Conservation (phyloP, 2,888 invertebrate species). For the Papilio demoleus region DNA sequence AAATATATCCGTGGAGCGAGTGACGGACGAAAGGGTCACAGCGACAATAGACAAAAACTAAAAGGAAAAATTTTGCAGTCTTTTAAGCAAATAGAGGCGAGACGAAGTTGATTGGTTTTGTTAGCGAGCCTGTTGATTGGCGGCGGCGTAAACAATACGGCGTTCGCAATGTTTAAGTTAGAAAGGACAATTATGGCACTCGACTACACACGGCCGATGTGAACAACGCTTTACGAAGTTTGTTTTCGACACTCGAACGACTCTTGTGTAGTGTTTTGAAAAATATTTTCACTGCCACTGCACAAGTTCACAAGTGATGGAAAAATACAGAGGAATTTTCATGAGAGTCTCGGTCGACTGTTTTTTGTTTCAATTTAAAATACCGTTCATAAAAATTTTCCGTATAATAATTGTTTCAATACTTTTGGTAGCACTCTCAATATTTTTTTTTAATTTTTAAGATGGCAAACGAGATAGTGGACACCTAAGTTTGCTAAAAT, state of each 20-base stretch:
- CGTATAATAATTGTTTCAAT: not conserved
- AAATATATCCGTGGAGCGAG: constrained; percentile 83
- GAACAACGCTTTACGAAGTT: constrained; percentile 59
- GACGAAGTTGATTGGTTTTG: constrained; percentile 85
- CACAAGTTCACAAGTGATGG: constrained; percentile 45
- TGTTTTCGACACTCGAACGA: constrained; percentile 48
- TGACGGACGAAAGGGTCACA: constrained; percentile 82
- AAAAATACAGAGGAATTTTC: constrained; percentile 38
- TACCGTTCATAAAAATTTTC: not conserved
- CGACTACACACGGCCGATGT: constrained; percentile 59
- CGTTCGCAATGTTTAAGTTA: constrained; percentile 76
- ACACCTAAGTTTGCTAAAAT: too few relatives aligned
- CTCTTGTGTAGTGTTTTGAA: constrained; percentile 51
- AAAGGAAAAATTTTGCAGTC: constrained; percentile 78
- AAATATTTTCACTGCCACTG: constrained; percentile 49
- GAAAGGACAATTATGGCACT: constrained; percentile 77
- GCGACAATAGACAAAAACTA: constrained; percentile 72
- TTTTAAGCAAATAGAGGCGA: constrained; percentile 84
- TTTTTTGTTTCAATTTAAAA: constrained; percentile 15
- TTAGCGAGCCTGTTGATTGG: constrained; percentile 83
- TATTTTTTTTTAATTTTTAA: too few relatives aligned
- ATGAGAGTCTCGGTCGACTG: constrained; percentile 21
- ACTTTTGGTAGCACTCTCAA: too few relatives aligned
- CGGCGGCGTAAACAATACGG: constrained; percentile 80
- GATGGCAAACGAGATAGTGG: too few relatives aligned